Conservation (phyloP, 1,140 invertebrate genomes). For the Pseudomyrmex gracilis region DNA sequence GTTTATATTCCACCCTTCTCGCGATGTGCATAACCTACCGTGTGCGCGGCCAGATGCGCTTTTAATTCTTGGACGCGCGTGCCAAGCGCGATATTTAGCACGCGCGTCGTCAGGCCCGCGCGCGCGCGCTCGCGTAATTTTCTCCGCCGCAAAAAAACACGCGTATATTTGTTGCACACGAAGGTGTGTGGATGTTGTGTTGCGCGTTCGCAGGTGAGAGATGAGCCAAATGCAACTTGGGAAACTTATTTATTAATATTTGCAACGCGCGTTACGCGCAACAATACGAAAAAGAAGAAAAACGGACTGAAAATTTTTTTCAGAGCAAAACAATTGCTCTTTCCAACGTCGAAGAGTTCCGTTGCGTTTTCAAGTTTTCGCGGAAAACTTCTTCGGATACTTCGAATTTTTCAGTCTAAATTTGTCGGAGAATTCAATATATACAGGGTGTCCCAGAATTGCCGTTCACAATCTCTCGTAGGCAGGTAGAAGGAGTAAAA, state of each 20-base stretch:
- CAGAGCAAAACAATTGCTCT: too few relatives aligned
- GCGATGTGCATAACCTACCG: slow-evolving; percentile 3
- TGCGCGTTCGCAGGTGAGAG: background rate
- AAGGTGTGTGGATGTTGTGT: background rate
- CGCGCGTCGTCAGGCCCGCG: background rate
- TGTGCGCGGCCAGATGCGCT: slow-evolving; percentile 11
- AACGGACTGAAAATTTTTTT: too few relatives aligned
- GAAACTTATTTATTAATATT: background rate
- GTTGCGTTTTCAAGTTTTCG: too few relatives aligned
- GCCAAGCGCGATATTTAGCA: slow-evolving; percentile 45
- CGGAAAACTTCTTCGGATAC: too few relatives aligned
- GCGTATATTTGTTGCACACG: slow-evolving; percentile 1
- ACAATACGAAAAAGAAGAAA: too few relatives aligned
- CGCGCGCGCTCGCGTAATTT: background rate
- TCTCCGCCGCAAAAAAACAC: background rate
- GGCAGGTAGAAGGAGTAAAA: too few relatives aligned
- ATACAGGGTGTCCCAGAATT: too few relatives aligned
- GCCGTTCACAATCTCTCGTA: too few relatives aligned
- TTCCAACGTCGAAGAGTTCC: too few relatives aligned
- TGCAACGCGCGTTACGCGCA: too few relatives aligned
- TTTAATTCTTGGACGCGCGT: slow-evolving; percentile 47
- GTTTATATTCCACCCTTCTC: slow-evolving; percentile 16
- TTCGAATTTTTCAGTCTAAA: background rate
- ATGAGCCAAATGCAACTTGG: background rate
- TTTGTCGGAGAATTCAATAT: background rate